These are phyloP conservation scores for Palaemon carinicauda DNA, from an alignment of 1,140 invertebrate genomes.

Conservation along the genomic window DNA sequence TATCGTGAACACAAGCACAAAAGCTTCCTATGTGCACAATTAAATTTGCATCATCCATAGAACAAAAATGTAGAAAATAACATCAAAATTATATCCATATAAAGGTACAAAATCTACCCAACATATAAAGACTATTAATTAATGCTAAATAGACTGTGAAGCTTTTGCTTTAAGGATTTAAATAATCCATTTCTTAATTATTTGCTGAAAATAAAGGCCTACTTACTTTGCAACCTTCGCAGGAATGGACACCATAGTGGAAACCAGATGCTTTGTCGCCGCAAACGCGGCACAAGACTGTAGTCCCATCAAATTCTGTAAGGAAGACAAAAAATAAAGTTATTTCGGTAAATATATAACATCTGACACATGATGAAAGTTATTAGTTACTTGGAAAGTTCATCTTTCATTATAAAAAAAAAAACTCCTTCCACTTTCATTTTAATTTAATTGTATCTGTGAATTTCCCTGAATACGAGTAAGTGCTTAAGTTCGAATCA, in stretches of 20 bases:
- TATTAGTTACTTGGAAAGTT: no score
- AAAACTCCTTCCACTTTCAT: no score
- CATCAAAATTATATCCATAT: background rate
- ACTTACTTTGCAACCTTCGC: conserved; percentile 99
- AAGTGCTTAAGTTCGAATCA: background rate
- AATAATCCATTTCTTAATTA: background rate
- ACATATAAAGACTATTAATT: no score
- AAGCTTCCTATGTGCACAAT: background rate
- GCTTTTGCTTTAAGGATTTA: background rate
- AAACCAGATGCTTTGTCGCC: conserved; percentile 99
- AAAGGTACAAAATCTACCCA: background rate
- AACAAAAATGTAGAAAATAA: no score
- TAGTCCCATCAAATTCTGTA: conserved; percentile 98
- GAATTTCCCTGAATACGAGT: background rate
- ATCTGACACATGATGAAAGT: background rate
- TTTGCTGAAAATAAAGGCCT: background rate
- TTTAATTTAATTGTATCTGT: no score
- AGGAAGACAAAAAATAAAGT: conserved; percentile 65
- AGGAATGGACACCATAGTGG: conserved; percentile 99
- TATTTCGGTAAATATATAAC: background rate
- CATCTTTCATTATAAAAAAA: no score
- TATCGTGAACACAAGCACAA: background rate
- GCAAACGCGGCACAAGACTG: conserved; percentile 97
- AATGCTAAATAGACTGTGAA: background rate
- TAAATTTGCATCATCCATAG: no score